Evolutionary conservation across 2,113 vertebrate species (phyloP), one percentile per base, ranked within the genome.

Genomic region (Manacus vitellinus): DNA sequence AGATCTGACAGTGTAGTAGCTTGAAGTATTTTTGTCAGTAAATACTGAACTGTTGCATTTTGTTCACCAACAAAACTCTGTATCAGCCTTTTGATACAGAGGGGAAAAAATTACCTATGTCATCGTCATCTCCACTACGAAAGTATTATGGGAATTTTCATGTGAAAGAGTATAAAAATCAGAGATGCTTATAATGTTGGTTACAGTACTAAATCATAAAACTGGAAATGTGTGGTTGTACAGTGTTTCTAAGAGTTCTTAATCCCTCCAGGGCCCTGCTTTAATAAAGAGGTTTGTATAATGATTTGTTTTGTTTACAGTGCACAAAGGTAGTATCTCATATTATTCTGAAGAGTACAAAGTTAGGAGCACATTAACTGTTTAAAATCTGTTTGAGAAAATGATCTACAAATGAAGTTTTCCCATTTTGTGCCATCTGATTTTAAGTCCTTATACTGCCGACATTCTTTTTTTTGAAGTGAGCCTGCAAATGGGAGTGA

Each of bases 321-420:
- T 80, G 30, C 43, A 55, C 0, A 1, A 35, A 43, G 5, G 54
- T 16, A 70, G 9, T 33, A 37, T 27, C 3, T 0, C 7, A 1
- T 37, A 33, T 31, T 46, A n/a, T 33, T 75, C 31, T 61, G 16
- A 63, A 28, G 61, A 59, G 66, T 43, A 41, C 14, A 28, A 62
- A 35, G 46, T 43, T 31, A 74, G 30, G 51, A 61, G 20, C 31
- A 59, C 10, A 8, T 59, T 12, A 88, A 28, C 2, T 8, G 35
- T 74, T 62, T 66, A 37, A n/a, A 61, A 75, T 51, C 28, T 4
- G 7, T 56, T 71, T 58, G 31, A 85, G 47, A 66, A 41, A 59
- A 41, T 31, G 11, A 84, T 52, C 14, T 56, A 24, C 46, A 85
- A 71, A 62, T 85, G 14, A 72, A 72, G 4, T 49, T 51, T 1